Evolutionary conservation across 2,888 invertebrate genomes (phyloP), one percentile per base, ranked within the genome.

Genomic region (Idaea straminata): DNA sequence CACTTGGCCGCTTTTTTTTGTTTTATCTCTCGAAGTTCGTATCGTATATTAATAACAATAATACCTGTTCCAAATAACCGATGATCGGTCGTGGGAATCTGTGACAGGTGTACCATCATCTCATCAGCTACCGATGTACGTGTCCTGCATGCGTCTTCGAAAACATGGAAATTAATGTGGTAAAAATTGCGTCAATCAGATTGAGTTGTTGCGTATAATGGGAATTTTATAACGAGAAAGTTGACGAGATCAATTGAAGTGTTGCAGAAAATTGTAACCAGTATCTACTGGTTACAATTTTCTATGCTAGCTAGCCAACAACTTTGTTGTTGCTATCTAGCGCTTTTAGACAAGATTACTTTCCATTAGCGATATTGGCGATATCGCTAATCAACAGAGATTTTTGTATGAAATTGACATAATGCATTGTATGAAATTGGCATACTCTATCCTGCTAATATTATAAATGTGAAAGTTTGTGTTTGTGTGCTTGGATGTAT

Each of bases 51-150:
- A 73, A 72, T 68, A 70, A 71, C 68, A 66, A 67, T 72, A 69
- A 68, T 65, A 69, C 67, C 68, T 67, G 72, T 70, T 67, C 64
- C 59, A 16, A 15, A 15, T 10, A 34, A 36, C 16, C 13, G 34
- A 16, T 5, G 59, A 59, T 34, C 25, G 59, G 72, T 74, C 86
- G 89, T 89, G 89, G 84, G 89, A 89, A 88, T 79, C 74, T 69
- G 72, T 74, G 78, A 81, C 89, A 89, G 89, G 88, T 89, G 89
- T 79, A 76, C 77, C 75, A 71, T 69, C 47, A 47, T 47, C 47
- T 47, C 69, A 69, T 67, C 65, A 72, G 64, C 63, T 65, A 66
- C 68, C 66, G 68, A 69, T 68, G 65, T 73, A 75, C 77, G 76
- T 77, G 75, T 69, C 71, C 73, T 78, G 76, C 74, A 74, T 81